A percentile compares a stretch with the other conserved stretches of the same genome.
Evolutionary conservation across 2,888 invertebrate genomes (phyloP).

Genomic region (Siphlonurus alternatus): DNA sequence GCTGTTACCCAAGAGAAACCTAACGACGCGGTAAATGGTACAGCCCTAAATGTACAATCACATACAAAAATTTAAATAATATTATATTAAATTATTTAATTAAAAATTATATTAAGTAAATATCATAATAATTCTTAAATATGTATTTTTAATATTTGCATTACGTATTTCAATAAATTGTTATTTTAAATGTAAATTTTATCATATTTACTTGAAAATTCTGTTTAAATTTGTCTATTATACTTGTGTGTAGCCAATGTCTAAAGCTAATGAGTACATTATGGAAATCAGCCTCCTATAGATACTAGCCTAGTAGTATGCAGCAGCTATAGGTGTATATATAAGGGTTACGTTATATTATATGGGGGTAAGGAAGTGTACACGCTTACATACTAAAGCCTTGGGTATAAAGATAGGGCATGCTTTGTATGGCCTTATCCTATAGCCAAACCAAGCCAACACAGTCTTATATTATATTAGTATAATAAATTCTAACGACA

Average conservation of each 20-base stretch:
- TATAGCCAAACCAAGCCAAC: background rate
- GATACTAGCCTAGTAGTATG: too few relatives aligned
- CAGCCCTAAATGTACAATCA: background rate
- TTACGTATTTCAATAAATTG: too few relatives aligned
- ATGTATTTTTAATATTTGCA: too few relatives aligned
- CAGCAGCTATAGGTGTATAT: too few relatives aligned
- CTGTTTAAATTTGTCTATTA: background rate
- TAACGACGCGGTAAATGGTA: background rate
- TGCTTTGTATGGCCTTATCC: background rate
- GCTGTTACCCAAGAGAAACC: background rate
- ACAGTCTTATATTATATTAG: background rate
- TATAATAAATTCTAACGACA: background rate
- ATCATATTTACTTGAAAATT: background rate
- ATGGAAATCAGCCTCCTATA: background rate
- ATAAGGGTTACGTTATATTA: too few relatives aligned
- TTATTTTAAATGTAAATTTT: too few relatives aligned
- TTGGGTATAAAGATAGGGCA: background rate
- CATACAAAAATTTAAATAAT: background rate
- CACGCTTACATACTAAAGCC: background rate
- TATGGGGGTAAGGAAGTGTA: background rate
- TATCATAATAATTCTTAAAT: too few relatives aligned
- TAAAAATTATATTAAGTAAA: too few relatives aligned
- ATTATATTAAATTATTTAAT: background rate
- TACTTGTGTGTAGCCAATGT: background rate
- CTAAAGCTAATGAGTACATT: background rate